Conservation (phyloP, 2,113 vertebrate genomes). For the Aplodontia rufa region DNA sequence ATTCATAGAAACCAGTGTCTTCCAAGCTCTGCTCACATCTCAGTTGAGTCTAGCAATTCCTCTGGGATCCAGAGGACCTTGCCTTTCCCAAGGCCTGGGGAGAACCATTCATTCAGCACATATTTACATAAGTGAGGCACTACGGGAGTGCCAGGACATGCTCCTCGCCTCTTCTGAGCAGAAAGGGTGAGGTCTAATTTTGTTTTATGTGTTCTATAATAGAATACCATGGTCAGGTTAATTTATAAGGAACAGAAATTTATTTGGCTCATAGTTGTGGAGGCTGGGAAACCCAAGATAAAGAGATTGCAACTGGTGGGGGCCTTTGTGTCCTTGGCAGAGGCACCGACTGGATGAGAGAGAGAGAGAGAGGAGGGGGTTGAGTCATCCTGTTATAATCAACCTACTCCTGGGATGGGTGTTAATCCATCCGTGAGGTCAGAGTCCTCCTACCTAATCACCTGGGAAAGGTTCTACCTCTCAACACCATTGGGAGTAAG, state of each 20-base stretch:
- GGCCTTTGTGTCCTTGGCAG: not conserved
- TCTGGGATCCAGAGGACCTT: not conserved
- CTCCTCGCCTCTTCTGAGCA: not conserved
- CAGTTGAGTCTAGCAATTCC: not conserved
- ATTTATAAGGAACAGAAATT: not conserved
- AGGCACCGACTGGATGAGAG: not conserved
- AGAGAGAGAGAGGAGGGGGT: not conserved
- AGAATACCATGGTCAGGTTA: not conserved
- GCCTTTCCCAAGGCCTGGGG: not conserved
- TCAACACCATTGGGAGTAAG: not conserved
- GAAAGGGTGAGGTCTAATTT: not conserved
- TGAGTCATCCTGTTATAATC: not conserved
- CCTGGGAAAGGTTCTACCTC: not conserved
- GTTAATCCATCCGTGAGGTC: not conserved
- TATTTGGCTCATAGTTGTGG: not conserved
- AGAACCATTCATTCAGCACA: accelerated
- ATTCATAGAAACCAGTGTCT: not conserved
- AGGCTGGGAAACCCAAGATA: not conserved
- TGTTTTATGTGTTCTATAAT: not conserved
- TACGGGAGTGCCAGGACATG: not conserved
- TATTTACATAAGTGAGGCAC: too few relatives aligned
- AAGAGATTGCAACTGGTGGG: not conserved
- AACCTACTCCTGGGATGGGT: not conserved
- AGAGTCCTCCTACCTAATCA: not conserved
- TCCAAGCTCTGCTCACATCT: too few relatives aligned